Evolutionary conservation across 2,797 vertebrate species (phyloP).

Genomic region (Pipistrellus pygmaeus): DNA sequence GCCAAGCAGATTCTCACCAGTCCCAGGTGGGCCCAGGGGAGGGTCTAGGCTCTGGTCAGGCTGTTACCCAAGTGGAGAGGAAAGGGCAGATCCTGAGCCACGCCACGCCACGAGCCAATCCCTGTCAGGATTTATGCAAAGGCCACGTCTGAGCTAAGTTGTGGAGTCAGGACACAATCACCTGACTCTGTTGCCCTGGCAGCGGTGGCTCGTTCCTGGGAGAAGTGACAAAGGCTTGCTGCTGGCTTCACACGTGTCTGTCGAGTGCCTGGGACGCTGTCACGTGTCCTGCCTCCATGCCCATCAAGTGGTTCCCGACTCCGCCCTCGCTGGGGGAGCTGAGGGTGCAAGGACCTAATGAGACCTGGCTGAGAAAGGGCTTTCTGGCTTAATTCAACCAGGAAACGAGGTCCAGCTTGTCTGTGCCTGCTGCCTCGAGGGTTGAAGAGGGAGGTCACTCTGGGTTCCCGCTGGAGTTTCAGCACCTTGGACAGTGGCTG

Average conservation of each 20-base stretch:
- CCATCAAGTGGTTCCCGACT: background rate
- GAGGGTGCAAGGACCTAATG: background rate
- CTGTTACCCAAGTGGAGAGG: background rate
- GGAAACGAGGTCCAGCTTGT: background rate
- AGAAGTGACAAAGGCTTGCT: background rate
- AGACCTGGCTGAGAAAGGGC: background rate
- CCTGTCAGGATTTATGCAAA: background rate
- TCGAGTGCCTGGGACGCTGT: fast-evolving
- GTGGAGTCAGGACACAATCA: fast-evolving
- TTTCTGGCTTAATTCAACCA: background rate
- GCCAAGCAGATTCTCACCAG: too few relatives aligned
- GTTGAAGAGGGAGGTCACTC: background rate
- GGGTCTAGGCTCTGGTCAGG: background rate
- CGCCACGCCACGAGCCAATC: background rate
- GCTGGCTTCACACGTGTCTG: background rate
- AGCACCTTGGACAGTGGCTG: background rate
- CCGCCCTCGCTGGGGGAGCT: background rate
- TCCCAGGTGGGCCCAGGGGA: background rate
- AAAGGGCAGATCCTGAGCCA: background rate
- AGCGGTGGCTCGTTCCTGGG: too few relatives aligned
- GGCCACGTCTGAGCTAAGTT: background rate
- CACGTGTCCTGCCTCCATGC: background rate
- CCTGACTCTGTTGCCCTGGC: background rate
- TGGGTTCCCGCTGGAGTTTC: background rate
- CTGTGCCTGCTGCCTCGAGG: background rate